A percentile compares a stretch with the other conserved stretches of the same genome.
phyloP scores from a whole-genome alignment of 2,797 vertebrate genomes.

The Spea hammondii region DNA sequence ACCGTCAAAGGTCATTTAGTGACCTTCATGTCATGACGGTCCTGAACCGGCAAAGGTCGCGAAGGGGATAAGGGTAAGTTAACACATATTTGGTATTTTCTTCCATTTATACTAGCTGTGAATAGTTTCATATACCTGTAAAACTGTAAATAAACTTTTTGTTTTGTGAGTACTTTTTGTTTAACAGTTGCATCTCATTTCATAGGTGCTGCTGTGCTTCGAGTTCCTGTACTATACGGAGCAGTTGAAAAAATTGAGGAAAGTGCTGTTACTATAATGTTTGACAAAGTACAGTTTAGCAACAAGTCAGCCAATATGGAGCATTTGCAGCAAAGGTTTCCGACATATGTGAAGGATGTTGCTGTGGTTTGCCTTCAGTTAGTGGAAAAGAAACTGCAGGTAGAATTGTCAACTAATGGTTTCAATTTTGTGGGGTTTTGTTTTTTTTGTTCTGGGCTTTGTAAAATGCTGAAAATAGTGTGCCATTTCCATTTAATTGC shows the following conservation, averaged over 20 bases:
- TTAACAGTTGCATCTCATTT: background rate
- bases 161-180: background rate
- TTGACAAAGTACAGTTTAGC: constrained; percentile 83
- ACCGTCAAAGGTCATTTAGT: too few relatives aligned
- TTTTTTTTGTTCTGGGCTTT: too few relatives aligned
- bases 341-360: constrained; percentile 85
- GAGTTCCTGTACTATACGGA: constrained; percentile 88
- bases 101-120: too few relatives aligned
- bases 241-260: constrained; percentile 87
- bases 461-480: too few relatives aligned
- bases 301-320: constrained; percentile 83
- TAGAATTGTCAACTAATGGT: constrained; percentile 28
- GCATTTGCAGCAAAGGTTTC: constrained; percentile 88
- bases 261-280: constrained; percentile 87
- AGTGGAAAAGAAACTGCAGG: constrained; percentile 75
- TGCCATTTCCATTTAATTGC: too few relatives aligned
- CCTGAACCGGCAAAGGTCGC: too few relatives aligned
- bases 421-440: too few relatives aligned
- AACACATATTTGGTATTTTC: too few relatives aligned
- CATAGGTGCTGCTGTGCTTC: constrained; percentile 79
- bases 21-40: too few relatives aligned
- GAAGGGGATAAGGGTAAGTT: too few relatives aligned
- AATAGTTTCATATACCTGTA: background rate
- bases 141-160: background rate
- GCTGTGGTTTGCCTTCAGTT: constrained; percentile 85